phyloP scores from a whole-genome alignment of 2,797 vertebrate genomes.

The Trematomus bernacchii region DNA sequence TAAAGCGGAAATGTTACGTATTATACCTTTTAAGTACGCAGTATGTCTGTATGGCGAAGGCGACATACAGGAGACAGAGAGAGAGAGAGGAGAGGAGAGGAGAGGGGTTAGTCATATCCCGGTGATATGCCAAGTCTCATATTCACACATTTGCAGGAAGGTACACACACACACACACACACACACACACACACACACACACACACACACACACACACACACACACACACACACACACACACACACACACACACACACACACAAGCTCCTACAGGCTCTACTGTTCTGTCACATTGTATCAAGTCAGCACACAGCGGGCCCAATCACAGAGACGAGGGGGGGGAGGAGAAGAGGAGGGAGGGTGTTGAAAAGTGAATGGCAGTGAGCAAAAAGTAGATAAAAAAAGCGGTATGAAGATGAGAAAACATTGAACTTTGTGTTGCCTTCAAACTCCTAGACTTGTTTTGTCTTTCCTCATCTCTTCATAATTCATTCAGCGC shows the following conservation, averaged over 20 bases:
- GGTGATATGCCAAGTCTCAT: constrained; percentile 65
- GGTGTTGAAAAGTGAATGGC: constrained; percentile 36
- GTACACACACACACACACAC: constrained; percentile 41
- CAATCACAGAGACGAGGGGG: constrained; percentile 24
- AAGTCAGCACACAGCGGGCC: constrained; percentile 53
- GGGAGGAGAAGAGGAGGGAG: not conserved
- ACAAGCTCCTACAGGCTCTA: constrained; percentile 55
- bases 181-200: constrained; percentile 9
- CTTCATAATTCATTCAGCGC: constrained; percentile 22
- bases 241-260: constrained; percentile 35
- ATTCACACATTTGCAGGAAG: constrained; percentile 54
- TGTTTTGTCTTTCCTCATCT: constrained; percentile 37
- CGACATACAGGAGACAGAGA: constrained; percentile 42
- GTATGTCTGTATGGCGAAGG: constrained; percentile 45
- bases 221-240: constrained; percentile 45
- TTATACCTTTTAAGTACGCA: constrained; percentile 1
- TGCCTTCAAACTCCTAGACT: constrained; percentile 35
- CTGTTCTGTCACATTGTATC: constrained; percentile 76
- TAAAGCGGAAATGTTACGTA: too few relatives aligned
- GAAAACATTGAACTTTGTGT: constrained; percentile 42
- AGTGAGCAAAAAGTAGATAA: constrained; percentile 18
- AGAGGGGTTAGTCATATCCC: constrained; percentile 68
- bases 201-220: constrained; percentile 45
- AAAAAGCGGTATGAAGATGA: constrained; percentile 20
- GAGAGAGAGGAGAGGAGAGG: constrained; percentile 29